Evolutionary conservation across 1,140 invertebrate species (phyloP), one percentile per base, ranked within the genome.

Genomic region (Eumaeus atala): DNA sequence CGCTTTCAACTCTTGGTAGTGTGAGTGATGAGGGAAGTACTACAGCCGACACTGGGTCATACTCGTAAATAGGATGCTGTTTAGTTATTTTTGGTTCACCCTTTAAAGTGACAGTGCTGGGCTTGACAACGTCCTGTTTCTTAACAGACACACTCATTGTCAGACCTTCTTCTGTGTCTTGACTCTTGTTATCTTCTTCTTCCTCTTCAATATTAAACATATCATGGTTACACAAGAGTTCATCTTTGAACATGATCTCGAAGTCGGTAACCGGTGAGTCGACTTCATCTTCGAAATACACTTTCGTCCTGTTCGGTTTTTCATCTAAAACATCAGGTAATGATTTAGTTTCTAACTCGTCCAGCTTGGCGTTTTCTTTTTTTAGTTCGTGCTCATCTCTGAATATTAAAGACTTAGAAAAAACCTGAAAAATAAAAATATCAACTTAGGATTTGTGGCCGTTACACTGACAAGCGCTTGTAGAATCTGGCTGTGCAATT

Each of bases 211-310:
- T 88, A 61, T 87, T 87, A 48, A 85, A 86, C 66, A 88, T 88
- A 35, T 81, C 76, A 47, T 83, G 70, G 34, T 72, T 72, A 1
- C 67, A 58, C 14, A 76, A 53, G 1, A 88, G 74, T 68, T 88
- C 87, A 56, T 88, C 87, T 70, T 88, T 87, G 60, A 88, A 88
- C 87, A 88, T 88, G 5, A 88, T 88, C 72, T 88, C 84, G 48
- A 88, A 88, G 61, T 88, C 87, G n/a, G 87, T 85, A 0, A 88
- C 77, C 1, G 84, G 84, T 1, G 77, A 81, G 28, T 84, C 74
- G 0, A 85, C 73, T 69, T 85, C 79, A 51, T 84, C 77, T 68
- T 88, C 84, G 58, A 87, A 87, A 58, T 84, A 87, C 1, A 87
- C 84, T 64, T 84, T 87, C 8, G 82, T 83, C 56, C 84, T 70